These are phyloP conservation scores for Gila orcuttii DNA, from an alignment of 2,113 vertebrate genomes.

Conservation along the genomic window DNA sequence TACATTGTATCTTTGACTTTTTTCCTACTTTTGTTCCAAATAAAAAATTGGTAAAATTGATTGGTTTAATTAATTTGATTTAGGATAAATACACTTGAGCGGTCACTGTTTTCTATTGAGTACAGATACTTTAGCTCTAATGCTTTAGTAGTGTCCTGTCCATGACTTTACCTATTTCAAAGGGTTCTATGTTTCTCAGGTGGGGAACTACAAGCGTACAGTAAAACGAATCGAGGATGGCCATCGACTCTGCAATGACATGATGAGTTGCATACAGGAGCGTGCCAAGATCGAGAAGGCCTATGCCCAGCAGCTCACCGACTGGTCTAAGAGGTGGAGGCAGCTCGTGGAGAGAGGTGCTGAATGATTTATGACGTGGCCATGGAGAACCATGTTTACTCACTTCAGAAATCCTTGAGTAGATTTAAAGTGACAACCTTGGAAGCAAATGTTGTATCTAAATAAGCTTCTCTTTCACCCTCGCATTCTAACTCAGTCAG, in stretches of 20 bases:
- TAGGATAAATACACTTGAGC: not conserved
- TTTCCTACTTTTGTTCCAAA: too few relatives aligned
- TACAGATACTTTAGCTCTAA: not conserved
- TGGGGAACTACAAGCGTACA: slow-evolving; percentile 96
- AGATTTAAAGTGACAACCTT: not conserved
- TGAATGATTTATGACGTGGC: not conserved
- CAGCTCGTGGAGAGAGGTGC: slow-evolving; percentile 94
- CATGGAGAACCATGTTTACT: not conserved
- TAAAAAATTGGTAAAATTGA: too few relatives aligned
- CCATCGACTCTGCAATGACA: slow-evolving; percentile 93
- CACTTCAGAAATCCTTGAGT: not conserved
- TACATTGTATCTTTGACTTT: too few relatives aligned
- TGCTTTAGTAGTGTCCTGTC: not conserved
- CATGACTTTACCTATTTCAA: not conserved
- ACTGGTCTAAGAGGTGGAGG: slow-evolving; percentile 97
- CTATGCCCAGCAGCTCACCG: slow-evolving; percentile 92
- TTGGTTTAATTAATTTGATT: too few relatives aligned
- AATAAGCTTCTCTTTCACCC: not conserved
- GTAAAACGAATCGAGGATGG: slow-evolving; percentile 95
- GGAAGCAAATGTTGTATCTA: not conserved
- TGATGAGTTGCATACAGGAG: slow-evolving; percentile 96
- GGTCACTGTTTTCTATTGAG: not conserved
- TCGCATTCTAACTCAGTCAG: not conserved
- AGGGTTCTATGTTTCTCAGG: slow-evolving; percentile 68
- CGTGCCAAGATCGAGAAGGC: slow-evolving; percentile 97